Base-by-base conservation (phyloP, 2,113 vertebrate species). In the Triplophysa siluroides region DNA sequence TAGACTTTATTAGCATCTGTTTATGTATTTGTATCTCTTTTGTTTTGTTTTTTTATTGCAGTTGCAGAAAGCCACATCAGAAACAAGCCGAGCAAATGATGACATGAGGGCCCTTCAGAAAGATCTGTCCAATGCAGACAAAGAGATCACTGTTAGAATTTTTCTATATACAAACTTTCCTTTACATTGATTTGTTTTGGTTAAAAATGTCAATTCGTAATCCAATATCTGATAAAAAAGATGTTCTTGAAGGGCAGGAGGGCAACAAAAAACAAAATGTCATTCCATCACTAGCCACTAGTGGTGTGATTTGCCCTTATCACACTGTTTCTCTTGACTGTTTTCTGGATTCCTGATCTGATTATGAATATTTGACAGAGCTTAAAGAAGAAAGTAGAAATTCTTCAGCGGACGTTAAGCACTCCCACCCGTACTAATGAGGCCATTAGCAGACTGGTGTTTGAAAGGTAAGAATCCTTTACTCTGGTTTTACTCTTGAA, bases 331-430 rank as follows among this genome's bases (percentile, higher is more conserved):
- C 54, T 54, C 18, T 54, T 18, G 24, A 23, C 58, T 62, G 18
- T 52, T 29, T 58, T 52, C 24, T 77, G 2, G 24, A 67, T 29
- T 56, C 21, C 41, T 78, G 23, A 29, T 61, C 6, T 78, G 54
- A 61, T 26, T 0, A 43, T 16, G 16, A 3, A 16, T 67, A 14
- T 79, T 72, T 65, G 74, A 3, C 85, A 99, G 98, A 97, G 95
- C 87, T 88, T 98, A 76, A 98, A 95, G 85, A 99, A 98, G 88
- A 99, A 97, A 84, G 93, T 99, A 78, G 93, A 88, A 63, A 93
- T 99, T 79, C 89, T 99, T 21, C 98, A 98, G 90, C 96, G 94
- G 86, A 96, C 95, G n/a, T 90, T 99, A 85, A 98, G 93, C 86
- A 92, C 96, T 6, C 95, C 98, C 0, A 93, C 93, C 0, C 92